Percentiles rank a stretch among this genome's conserved stretches.
These are phyloP conservation scores for Globia sparganii DNA, from an alignment of 2,888 invertebrate species.

Conservation along the genomic window DNA sequence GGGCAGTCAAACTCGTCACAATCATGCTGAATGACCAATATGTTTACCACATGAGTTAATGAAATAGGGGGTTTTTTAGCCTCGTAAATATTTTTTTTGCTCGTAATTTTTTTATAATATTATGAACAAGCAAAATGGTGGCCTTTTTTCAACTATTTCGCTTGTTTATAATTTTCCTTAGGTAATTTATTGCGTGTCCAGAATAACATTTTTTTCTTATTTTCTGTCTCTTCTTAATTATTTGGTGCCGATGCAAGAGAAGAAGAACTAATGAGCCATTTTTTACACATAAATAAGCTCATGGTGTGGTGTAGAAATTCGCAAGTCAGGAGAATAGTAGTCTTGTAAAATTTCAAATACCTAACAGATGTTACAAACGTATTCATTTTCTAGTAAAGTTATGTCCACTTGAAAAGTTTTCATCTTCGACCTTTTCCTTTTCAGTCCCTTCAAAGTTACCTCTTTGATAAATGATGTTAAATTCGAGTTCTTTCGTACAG, in stretches of 20 bases:
- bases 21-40: too few relatives aligned
- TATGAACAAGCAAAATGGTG: too few relatives aligned
- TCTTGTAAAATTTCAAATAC: neutral
- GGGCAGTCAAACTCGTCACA: neutral
- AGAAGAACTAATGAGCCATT: neutral
- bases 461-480: conserved; percentile 34
- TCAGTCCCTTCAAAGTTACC: conserved; percentile 22
- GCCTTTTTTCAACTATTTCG: too few relatives aligned
- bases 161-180: too few relatives aligned
- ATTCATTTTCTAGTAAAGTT: conserved; percentile 22
- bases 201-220: neutral
- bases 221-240: neutral
- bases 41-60: too few relatives aligned
- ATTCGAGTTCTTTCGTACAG: neutral
- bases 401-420: conserved; percentile 27
- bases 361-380: neutral
- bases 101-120: too few relatives aligned
- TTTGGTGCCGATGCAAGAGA: neutral
- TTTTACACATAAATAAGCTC: neutral
- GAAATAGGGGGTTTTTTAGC: neutral
- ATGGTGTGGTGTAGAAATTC: neutral
- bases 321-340: neutral
- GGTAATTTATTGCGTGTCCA: neutral
- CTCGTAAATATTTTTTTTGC: too few relatives aligned
- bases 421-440: conserved; percentile 20